Conservation (phyloP, 2,797 vertebrate species). For the Brotula barbata region DNA sequence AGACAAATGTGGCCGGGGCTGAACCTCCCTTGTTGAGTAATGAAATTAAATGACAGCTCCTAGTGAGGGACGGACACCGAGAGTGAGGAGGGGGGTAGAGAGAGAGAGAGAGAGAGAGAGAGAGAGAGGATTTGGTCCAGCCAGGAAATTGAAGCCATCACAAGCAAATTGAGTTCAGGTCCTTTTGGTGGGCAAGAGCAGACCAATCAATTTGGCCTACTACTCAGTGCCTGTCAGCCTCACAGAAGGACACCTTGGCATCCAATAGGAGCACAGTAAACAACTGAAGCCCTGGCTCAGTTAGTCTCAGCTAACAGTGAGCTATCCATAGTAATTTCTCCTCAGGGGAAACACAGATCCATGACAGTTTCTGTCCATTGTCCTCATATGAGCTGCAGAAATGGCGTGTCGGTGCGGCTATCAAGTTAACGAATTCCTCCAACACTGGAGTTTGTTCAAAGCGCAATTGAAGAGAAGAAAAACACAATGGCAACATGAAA, state of each 20-base stretch:
- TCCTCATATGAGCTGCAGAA: slow-evolving; percentile 25
- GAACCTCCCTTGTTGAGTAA: slow-evolving; percentile 74
- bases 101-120: slow-evolving; percentile 20
- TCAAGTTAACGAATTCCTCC: slow-evolving; percentile 35
- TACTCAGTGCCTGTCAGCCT: slow-evolving; percentile 76
- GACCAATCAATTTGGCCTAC: slow-evolving; percentile 84
- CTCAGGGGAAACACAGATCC: slow-evolving; percentile 53
- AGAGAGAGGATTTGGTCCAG: slow-evolving; percentile 71
- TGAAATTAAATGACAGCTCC: slow-evolving; percentile 82
- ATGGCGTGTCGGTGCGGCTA: slow-evolving; percentile 27
- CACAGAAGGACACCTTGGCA: slow-evolving; percentile 76
- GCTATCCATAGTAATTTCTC: slow-evolving; percentile 62
- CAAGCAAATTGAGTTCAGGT: slow-evolving; percentile 87
- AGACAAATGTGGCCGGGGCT: slow-evolving; percentile 66
- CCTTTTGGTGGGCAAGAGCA: slow-evolving; percentile 83
- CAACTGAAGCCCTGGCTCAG: slow-evolving; percentile 69
- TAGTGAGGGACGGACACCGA: slow-evolving; percentile 58
- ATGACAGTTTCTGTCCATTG: slow-evolving; percentile 27
- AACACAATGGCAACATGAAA: slow-evolving; percentile 28
- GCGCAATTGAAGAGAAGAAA: slow-evolving; percentile 25
- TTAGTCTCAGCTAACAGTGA: slow-evolving; percentile 70
- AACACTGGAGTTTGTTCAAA: neutral
- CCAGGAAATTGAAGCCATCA: slow-evolving; percentile 86
- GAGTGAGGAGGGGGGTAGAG: slow-evolving; percentile 29
- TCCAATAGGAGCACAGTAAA: slow-evolving; percentile 76